These are phyloP conservation scores for Rhynchotus rufescens DNA, from an alignment of 2,797 vertebrate genomes.

Conservation along the genomic window DNA sequence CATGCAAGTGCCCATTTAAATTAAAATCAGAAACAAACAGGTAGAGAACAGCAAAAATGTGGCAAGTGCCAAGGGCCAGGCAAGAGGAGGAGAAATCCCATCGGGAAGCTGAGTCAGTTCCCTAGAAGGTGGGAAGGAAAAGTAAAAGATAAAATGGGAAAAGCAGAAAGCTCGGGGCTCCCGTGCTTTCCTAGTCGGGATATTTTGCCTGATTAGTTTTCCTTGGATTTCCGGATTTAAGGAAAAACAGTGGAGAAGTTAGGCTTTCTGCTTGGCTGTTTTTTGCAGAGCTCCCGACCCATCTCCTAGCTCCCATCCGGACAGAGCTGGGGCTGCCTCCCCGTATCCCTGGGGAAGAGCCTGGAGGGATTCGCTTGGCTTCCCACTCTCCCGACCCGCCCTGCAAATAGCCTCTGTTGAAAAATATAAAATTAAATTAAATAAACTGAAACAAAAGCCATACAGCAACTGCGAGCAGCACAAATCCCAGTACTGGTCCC, in stretches of 20 bases:
- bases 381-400: neutral
- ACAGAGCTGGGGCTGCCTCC: neutral
- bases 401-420: rapidly evolving
- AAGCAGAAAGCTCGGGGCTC: neutral
- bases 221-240: neutral
- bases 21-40: slow-evolving; percentile 31
- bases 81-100: slow-evolving; percentile 8
- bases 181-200: rapidly evolving
- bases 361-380: neutral
- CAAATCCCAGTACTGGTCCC: rapidly evolving
- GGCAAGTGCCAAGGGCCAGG: neutral
- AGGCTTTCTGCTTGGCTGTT: neutral
- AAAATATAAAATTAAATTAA: neutral
- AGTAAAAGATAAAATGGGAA: slow-evolving; percentile 1
- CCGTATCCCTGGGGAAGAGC: too few relatives aligned
- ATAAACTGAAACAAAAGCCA: too few relatives aligned
- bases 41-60: neutral
- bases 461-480: rapidly evolving
- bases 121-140: neutral
- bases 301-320: neutral
- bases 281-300: neutral
- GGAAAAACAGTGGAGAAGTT: neutral
- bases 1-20: neutral
- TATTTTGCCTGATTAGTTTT: neutral
- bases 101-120: neutral